These are phyloP conservation scores for Otus scops DNA, from an alignment of 2,797 vertebrate genomes.

Conservation along the genomic window DNA sequence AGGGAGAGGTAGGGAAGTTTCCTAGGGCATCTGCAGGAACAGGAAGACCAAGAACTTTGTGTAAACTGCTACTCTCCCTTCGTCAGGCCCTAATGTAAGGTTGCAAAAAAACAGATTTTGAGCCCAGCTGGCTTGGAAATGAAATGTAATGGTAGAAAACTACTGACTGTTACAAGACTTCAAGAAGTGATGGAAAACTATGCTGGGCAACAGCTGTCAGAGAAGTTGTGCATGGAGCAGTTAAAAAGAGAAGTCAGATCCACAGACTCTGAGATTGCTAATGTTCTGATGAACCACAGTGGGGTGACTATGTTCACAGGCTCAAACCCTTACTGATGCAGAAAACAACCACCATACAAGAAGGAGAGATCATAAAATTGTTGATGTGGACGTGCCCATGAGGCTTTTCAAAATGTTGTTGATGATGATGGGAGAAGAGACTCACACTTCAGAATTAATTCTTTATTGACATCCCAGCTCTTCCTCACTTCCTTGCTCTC, in stretches of 20 bases:
- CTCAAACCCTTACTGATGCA: background rate
- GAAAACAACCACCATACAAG: background rate
- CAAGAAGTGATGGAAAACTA: background rate
- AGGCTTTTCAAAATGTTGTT: background rate
- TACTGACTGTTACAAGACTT: background rate
- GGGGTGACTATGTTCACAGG: background rate
- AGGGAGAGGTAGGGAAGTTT: background rate
- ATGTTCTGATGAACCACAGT: background rate
- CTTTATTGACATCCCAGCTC: background rate
- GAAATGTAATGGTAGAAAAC: background rate
- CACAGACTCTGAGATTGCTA: background rate
- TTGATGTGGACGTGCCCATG: background rate
- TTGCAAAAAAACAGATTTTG: background rate
- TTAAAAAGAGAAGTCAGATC: background rate
- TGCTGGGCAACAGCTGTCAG: background rate
- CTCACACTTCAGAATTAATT: background rate
- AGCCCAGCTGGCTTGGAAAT: background rate
- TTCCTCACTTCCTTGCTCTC: background rate
- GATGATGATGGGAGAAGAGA: background rate
- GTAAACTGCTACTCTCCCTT: background rate
- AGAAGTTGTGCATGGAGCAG: background rate
- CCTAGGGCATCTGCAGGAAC: background rate
- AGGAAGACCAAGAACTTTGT: background rate
- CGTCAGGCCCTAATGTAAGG: background rate
- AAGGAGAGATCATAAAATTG: background rate